Evolutionary conservation across 2,888 invertebrate genomes (phyloP), one percentile per base, ranked within the genome.

Genomic region (Ramazzottius varieornatus): DNA sequence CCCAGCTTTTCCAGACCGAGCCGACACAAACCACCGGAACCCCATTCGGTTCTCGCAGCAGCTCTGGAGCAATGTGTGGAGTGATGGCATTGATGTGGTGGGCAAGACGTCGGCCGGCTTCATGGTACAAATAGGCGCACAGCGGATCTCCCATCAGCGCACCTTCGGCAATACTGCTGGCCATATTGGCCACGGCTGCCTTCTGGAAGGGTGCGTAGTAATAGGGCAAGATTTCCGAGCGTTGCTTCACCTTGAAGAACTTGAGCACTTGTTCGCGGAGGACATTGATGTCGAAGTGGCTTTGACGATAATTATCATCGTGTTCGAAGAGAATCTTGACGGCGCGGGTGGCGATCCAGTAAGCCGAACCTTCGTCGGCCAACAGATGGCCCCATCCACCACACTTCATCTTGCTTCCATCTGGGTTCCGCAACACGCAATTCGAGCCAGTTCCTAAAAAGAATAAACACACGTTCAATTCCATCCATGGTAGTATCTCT

Each of bases 341-440:
- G 0, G 90, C 88, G 68, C 81, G 81, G 68, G 83, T 82, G 0
- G 90, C 82, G 68, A 94, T 86, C 84, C 86, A 87, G 78, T 83
- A 92, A 0, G 90, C 94, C 74, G 88, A 84, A 65, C 91, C 94
- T 79, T 94, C 93, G 74, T 98, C 96, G 0, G 93, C 93, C 1
- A 96, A 78, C 68, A 89, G 78, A 75, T 91, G 83, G 0, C 96
- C 96, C 93, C 94, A 96, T 0, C 98, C 98, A 0, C 96, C 96
- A 73, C 92, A 93, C 1, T 85, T 83, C 66, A 81, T 79, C n/a
- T 82, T 83, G 32, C 81, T 79, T 0, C 88, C 88, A 73, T 92
- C 86, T 0, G 86, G 84, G 75, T 91, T 91, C 54, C 87, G 80
- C 24, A 90, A 79, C 33, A 88, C 78, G 65, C 84, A 84, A 75